These are phyloP conservation scores for Pelecanus crispus DNA, from an alignment of 2,113 vertebrate genomes.

Conservation along the genomic window DNA sequence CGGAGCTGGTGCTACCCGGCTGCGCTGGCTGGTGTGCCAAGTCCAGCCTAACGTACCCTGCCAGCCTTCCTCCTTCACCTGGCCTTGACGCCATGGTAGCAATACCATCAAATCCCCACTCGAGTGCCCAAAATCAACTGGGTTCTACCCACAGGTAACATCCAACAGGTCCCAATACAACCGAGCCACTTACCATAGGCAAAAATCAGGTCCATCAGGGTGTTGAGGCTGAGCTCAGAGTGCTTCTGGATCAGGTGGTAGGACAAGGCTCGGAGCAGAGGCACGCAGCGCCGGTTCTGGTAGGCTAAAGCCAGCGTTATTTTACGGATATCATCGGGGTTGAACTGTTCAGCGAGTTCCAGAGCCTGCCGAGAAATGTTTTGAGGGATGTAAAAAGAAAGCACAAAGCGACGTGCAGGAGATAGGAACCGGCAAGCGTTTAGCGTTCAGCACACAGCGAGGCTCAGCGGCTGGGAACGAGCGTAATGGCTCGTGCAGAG, in stretches of 20 bases:
- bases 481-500: rapidly evolving
- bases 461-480: not conserved
- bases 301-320: conserved; percentile 72
- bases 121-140: rapidly evolving
- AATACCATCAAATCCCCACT: rapidly evolving
- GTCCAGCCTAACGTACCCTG: not conserved
- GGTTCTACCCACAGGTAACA: not conserved
- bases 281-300: conserved; percentile 77
- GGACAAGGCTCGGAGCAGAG: conserved; percentile 85
- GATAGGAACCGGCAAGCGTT: not conserved
- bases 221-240: conserved; percentile 61
- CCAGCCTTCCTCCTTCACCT: not conserved
- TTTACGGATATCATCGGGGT: conserved; percentile 77
- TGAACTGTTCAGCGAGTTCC: conserved; percentile 83
- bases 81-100: rapidly evolving
- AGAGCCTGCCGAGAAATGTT: conserved; percentile 72
- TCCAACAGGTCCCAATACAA: not conserved
- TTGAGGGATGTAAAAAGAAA: not conserved
- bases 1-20: not conserved
- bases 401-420: not conserved
- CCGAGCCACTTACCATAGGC: conserved; percentile 75
- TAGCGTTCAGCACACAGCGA: not conserved
- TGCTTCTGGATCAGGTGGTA: conserved; percentile 87
- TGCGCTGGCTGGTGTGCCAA: not conserved
- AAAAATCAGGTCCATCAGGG: conserved; percentile 81